phyloP scores from a whole-genome alignment of 2,797 vertebrate genomes.

The Poliocrania exsul region DNA sequence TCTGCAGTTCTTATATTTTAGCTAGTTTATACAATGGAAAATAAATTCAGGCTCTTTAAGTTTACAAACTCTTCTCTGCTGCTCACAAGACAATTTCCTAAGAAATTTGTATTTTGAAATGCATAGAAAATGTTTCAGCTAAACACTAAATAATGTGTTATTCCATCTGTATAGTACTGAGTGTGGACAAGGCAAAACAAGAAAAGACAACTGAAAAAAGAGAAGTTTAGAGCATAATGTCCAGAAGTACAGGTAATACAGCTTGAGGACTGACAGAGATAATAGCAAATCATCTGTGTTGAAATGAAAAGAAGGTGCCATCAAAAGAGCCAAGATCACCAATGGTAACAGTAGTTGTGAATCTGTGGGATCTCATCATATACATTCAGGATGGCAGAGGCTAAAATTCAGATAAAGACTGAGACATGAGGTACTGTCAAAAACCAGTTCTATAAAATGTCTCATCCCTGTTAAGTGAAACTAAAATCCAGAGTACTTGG shows the following conservation, averaged over 20 bases:
- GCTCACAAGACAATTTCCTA: not conserved
- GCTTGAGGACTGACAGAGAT: not conserved
- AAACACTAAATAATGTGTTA: not conserved
- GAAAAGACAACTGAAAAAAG: not conserved
- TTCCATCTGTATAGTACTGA: not conserved
- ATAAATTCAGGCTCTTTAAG: not conserved
- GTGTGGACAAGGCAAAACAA: not conserved
- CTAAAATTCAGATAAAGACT: not conserved
- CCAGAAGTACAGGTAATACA: not conserved
- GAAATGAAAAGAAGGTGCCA: not conserved
- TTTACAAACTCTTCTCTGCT: not conserved
- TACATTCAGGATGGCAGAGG: not conserved
- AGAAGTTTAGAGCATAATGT: fast-evolving
- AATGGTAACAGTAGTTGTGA: not conserved
- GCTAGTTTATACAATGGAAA: not conserved
- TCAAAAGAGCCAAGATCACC: not conserved
- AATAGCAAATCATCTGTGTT: not conserved
- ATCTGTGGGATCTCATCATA: not conserved
- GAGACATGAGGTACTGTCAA: not conserved
- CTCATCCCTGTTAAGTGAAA: not conserved
- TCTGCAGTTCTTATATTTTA: not conserved
- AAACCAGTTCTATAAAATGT: not conserved
- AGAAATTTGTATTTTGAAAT: not conserved
- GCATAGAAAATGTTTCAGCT: not conserved
- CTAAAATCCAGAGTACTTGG: not conserved